Evolutionary conservation across 2,113 vertebrate species (phyloP).

Genomic region (Hylia prasina): DNA sequence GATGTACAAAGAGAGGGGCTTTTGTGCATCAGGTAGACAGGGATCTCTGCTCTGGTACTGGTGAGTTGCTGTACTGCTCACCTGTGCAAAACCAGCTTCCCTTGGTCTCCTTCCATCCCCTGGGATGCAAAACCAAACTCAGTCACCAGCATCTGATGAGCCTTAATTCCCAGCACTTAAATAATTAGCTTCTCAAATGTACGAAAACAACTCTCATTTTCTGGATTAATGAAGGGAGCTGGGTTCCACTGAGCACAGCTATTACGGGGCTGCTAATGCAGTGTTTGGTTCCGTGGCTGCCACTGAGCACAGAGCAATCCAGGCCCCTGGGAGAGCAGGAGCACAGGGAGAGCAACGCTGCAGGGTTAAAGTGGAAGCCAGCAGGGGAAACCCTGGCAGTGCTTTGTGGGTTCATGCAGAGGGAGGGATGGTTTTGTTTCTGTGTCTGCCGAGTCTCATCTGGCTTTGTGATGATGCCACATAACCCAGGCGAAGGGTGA

Average conservation of each 20-base stretch:
- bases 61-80: neutral
- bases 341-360: neutral
- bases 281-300: conserved; percentile 44
- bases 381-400: neutral
- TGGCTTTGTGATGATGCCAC: neutral
- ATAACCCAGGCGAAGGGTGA: neutral
- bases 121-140: conserved; percentile 42
- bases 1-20: neutral
- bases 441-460: neutral
- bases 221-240: conserved; percentile 66
- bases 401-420: neutral
- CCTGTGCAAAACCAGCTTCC: conserved; percentile 28
- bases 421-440: neutral
- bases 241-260: conserved; percentile 53
- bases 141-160: conserved; percentile 50
- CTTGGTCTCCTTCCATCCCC: neutral
- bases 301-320: neutral
- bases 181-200: conserved; percentile 65
- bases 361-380: neutral
- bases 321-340: conserved; percentile 21
- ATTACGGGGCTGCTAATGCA: conserved; percentile 58
- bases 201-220: conserved; percentile 57
- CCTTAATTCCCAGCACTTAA: conserved; percentile 68
- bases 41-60: neutral
- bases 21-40: neutral